Conservation (phyloP, 2,888 invertebrate genomes). For the Zygothrica quintamaculata region DNA sequence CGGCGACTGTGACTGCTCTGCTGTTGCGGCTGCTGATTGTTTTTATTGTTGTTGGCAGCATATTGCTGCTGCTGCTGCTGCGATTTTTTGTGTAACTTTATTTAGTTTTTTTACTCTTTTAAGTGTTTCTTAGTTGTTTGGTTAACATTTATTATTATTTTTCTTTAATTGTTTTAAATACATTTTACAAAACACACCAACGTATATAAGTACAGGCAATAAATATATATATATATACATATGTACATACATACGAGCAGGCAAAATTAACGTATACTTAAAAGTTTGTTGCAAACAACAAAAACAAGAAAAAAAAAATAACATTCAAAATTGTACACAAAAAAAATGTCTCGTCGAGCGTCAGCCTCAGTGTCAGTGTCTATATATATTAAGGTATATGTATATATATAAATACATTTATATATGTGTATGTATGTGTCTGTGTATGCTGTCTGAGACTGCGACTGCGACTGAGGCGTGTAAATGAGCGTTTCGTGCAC, state of each 20-base stretch:
- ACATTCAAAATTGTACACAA: constrained; percentile 66
- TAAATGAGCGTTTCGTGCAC: constrained; percentile 70
- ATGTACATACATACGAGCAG: constrained; percentile 47
- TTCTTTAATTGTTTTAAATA: constrained; percentile 22
- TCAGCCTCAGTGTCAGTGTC: constrained; percentile 53
- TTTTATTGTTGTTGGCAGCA: constrained; percentile 66
- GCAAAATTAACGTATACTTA: constrained; percentile 57
- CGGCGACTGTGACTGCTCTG: constrained; percentile 35
- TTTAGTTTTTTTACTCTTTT: constrained; percentile 9
- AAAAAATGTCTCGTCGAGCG: constrained; percentile 58
- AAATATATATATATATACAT: constrained; percentile 46
- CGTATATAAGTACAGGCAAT: constrained; percentile 52
- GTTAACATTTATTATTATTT: constrained; percentile 18
- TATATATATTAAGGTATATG: constrained; percentile 23
- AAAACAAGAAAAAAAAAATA: constrained; percentile 45
- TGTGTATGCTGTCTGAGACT: constrained; percentile 32
- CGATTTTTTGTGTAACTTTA: constrained; percentile 35
- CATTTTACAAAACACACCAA: constrained; percentile 47
- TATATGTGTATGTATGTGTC: constrained; percentile 8
- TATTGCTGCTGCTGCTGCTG: constrained; percentile 58
- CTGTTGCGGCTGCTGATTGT: constrained; percentile 51
- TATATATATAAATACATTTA: too few relatives aligned
- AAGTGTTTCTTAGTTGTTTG: constrained; percentile 18
- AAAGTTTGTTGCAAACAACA: constrained; percentile 61
- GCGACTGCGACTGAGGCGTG: constrained; percentile 59